Conservation (phyloP, 1,140 invertebrate species). For the Diorhabda sublineata region DNA sequence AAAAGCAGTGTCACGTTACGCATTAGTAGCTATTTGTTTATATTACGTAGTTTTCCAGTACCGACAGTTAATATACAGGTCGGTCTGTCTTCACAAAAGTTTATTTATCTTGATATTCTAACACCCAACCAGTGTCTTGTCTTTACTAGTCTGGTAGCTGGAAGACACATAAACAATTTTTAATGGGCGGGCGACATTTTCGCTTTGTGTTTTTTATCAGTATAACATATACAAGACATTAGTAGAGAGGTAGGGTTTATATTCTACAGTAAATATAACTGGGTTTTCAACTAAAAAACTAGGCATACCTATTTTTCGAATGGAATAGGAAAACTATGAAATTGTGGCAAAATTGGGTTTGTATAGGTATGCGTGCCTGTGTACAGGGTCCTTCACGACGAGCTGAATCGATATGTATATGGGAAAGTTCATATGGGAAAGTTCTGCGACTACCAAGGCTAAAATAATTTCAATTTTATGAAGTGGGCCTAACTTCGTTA, state of each 20-base stretch:
- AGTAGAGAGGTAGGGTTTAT: not conserved
- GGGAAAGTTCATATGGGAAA: too few relatives aligned
- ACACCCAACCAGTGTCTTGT: slow-evolving; percentile 30
- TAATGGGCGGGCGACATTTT: slow-evolving; percentile 16
- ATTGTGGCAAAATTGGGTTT: too few relatives aligned
- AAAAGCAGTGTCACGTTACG: slow-evolving; percentile 38
- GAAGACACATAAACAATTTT: slow-evolving; percentile 21
- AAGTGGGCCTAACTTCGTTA: too few relatives aligned
- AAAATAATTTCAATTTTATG: too few relatives aligned
- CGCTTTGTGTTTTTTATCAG: not conserved
- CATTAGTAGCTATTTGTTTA: slow-evolving; percentile 36
- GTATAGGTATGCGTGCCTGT: too few relatives aligned
- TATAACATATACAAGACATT: not conserved
- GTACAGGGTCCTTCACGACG: too few relatives aligned
- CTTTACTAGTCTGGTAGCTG: slow-evolving; percentile 17
- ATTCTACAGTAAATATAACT: not conserved
- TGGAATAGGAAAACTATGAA: too few relatives aligned
- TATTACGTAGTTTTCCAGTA: slow-evolving; percentile 29
- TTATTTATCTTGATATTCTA: slow-evolving; percentile 36
- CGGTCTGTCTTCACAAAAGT: slow-evolving; percentile 30
- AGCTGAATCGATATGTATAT: too few relatives aligned
- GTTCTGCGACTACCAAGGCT: too few relatives aligned
- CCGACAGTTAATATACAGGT: slow-evolving; percentile 31
- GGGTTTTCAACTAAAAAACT: too few relatives aligned
- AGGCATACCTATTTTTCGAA: too few relatives aligned